Conservation (phyloP, 2,113 vertebrate genomes). For the Mixornis gularis region DNA sequence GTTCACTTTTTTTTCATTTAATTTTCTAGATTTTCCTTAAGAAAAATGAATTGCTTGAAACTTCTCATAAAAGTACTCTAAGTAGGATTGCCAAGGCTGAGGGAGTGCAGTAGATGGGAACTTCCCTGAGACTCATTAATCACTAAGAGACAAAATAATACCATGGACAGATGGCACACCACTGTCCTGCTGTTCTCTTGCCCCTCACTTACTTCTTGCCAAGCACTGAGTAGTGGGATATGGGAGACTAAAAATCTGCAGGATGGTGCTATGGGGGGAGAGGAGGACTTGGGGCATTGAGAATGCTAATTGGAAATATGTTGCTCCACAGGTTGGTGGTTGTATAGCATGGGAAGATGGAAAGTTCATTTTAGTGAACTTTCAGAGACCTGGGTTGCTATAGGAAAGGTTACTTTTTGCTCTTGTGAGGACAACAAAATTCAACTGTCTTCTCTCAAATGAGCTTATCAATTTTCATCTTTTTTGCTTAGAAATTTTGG, state of each 20-base stretch:
- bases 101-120: not conserved
- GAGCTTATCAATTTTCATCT: not conserved
- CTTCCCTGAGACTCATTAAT: not conserved
- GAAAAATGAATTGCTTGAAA: not conserved
- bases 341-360: not conserved
- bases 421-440: not conserved
- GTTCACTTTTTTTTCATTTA: not conserved
- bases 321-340: not conserved
- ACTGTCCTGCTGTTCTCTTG: not conserved
- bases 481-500: not conserved
- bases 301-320: not conserved
- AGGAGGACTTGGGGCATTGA: not conserved
- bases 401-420: not conserved
- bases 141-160: not conserved
- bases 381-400: not conserved
- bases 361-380: not conserved
- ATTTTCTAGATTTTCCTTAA: not conserved
- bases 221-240: not conserved
- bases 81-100: not conserved
- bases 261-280: not conserved
- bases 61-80: not conserved
- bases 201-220: not conserved
- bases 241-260: not conserved
- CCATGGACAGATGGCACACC: not conserved
- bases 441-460: not conserved